Evolutionary conservation across 2,888 invertebrate genomes (phyloP).

Genomic region (Leptinotarsa rubiginosa): DNA sequence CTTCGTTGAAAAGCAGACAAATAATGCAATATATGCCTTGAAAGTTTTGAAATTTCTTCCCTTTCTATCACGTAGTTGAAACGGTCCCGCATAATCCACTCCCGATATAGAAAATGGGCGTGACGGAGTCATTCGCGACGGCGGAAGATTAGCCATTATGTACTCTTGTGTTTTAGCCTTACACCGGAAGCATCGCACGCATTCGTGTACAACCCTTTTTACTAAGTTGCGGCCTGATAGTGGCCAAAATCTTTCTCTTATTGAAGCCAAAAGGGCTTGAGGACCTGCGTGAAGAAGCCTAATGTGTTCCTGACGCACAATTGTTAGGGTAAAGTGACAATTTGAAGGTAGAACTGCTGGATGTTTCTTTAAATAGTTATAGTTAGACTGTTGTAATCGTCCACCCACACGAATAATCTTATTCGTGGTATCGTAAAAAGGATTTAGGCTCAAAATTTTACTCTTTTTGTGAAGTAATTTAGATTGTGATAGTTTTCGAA

Average conservation of each 20-base stretch:
- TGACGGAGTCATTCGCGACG: constrained; percentile 27
- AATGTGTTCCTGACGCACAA: constrained; percentile 39
- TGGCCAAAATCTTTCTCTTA: constrained; percentile 49
- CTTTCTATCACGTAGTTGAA: constrained; percentile 39
- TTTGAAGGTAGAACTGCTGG: constrained; percentile 43
- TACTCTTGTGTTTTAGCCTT: constrained; percentile 29
- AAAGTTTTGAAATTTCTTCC: constrained; percentile 37
- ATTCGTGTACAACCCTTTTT: constrained; percentile 39
- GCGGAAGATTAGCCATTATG: constrained; percentile 44
- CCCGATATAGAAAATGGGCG: constrained; percentile 42
- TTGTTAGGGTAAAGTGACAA: constrained; percentile 42
- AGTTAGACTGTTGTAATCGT: constrained; percentile 40
- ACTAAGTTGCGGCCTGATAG: constrained; percentile 40
- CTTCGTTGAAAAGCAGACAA: constrained; percentile 46
- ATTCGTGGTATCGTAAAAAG: constrained; percentile 41
- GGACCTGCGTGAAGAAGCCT: constrained; percentile 43
- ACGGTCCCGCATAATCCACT: constrained; percentile 48
- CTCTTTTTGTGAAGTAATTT: constrained; percentile 22
- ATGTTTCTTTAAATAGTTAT: constrained; percentile 44
- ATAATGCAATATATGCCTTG: constrained; percentile 44
- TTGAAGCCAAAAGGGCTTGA: constrained; percentile 35
- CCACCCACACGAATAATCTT: constrained; percentile 39
- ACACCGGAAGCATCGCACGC: constrained; percentile 41
- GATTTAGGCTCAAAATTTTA: constrained; percentile 39
- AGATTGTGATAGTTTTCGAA: constrained; percentile 11